Evolutionary conservation across 2,888 invertebrate genomes (phyloP).

Genomic region (Scaptomyza cyrtandrae): DNA sequence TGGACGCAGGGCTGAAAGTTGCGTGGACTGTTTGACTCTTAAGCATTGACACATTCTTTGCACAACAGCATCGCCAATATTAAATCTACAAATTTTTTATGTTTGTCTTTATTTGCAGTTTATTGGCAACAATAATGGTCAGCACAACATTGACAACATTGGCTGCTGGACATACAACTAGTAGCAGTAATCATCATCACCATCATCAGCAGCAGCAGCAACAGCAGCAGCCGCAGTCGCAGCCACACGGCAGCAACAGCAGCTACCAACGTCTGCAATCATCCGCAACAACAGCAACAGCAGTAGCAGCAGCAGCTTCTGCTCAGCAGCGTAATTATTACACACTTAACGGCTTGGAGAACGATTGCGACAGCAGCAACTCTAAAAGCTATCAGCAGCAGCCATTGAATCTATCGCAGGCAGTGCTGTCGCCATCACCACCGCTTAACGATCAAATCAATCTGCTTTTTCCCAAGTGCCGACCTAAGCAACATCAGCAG

Average conservation of each 20-base stretch:
- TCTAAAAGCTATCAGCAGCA: slow-evolving; percentile 47
- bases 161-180: slow-evolving; percentile 84
- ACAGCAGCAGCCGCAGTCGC: slow-evolving; percentile 58
- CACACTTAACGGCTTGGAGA: slow-evolving; percentile 56
- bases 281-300: slow-evolving; percentile 33
- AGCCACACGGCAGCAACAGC: slow-evolving; percentile 43
- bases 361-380: slow-evolving; percentile 51
- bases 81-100: slow-evolving; percentile 3
- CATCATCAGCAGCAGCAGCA: slow-evolving; percentile 71
- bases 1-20: neutral
- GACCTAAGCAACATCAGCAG: slow-evolving; percentile 86
- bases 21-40: neutral
- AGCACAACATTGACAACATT: slow-evolving; percentile 85
- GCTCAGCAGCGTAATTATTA: slow-evolving; percentile 50
- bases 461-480: slow-evolving; percentile 94
- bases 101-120: slow-evolving; percentile 66
- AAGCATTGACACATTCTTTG: too few species aligned
- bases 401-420: slow-evolving; percentile 71
- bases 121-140: slow-evolving; percentile 85
- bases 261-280: slow-evolving; percentile 43
- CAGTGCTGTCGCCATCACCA: slow-evolving; percentile 85
- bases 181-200: slow-evolving; percentile 81
- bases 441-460: slow-evolving; percentile 90
- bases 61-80: too few species aligned
- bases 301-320: slow-evolving; percentile 21